phyloP scores from a whole-genome alignment of 1,140 invertebrate species.

The Colletes latitarsis region DNA sequence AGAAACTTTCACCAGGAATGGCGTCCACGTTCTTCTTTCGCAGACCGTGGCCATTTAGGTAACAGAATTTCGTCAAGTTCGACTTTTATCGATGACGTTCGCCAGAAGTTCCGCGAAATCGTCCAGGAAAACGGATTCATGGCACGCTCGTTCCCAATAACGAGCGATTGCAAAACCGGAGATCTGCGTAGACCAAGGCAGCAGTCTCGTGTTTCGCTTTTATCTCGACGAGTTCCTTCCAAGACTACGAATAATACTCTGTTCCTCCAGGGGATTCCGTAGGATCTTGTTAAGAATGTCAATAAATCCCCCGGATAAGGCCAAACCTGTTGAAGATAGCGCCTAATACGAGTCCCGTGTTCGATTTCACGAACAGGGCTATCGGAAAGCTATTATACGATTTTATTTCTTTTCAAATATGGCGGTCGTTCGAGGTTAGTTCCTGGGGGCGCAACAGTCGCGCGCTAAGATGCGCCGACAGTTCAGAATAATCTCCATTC shows the following conservation, averaged over 20 bases:
- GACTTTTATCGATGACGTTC: neutral
- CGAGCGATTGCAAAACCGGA: slow-evolving; percentile 3
- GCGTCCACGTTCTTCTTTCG: too few species aligned
- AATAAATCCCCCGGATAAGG: slow-evolving; percentile 30
- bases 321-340: slow-evolving; percentile 22
- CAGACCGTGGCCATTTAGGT: too few species aligned
- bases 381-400: too few species aligned
- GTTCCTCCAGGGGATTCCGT: neutral
- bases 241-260: slow-evolving; percentile 8
- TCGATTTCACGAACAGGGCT: neutral
- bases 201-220: neutral
- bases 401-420: too few species aligned
- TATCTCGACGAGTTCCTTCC: slow-evolving; percentile 27
- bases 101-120: slow-evolving; percentile 7
- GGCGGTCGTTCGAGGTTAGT: too few species aligned
- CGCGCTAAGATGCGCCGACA: too few species aligned
- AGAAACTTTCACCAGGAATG: too few species aligned
- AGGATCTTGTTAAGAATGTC: neutral
- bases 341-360: slow-evolving; percentile 2
- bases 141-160: slow-evolving; percentile 12
- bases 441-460: too few species aligned
- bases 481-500: too few species aligned
- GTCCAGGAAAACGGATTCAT: slow-evolving; percentile 4
- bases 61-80: neutral
- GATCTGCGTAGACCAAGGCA: neutral